Percentiles rank a stretch among this genome's conserved stretches.
These are phyloP conservation scores for Alouatta caraya DNA, from an alignment of 2,797 vertebrate species.

Conservation along the genomic window DNA sequence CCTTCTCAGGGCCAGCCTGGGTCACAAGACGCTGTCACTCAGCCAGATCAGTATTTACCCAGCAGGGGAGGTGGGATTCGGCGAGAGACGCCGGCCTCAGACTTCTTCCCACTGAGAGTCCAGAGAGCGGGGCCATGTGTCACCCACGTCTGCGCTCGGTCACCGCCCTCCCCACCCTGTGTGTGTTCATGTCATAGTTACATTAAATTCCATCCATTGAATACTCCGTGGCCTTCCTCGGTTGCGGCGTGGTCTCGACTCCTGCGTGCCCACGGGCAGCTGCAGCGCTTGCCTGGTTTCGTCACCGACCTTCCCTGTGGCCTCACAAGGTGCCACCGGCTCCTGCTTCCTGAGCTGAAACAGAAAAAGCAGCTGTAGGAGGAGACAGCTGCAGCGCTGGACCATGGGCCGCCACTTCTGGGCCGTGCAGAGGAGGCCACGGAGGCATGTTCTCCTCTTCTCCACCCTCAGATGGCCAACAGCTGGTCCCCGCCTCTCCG, in stretches of 20 bases:
- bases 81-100: background rate
- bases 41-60: conserved; percentile 51
- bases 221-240: background rate
- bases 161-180: background rate
- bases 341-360: background rate
- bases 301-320: background rate
- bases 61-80: background rate
- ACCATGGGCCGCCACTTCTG: fast-evolving
- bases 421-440: background rate
- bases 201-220: conserved; percentile 41
- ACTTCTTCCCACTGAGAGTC: background rate
- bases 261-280: background rate
- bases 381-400: background rate
- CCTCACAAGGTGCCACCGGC: background rate
- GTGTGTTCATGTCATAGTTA: background rate
- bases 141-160: background rate
- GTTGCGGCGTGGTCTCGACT: fast-evolving
- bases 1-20: background rate
- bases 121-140: background rate
- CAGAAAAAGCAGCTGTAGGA: background rate
- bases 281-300: background rate
- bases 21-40: background rate
- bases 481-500: no score
- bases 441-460: fast-evolving
- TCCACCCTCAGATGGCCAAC: background rate